Base-by-base conservation (phyloP, 2,113 vertebrate species). In the Mola mola region DNA sequence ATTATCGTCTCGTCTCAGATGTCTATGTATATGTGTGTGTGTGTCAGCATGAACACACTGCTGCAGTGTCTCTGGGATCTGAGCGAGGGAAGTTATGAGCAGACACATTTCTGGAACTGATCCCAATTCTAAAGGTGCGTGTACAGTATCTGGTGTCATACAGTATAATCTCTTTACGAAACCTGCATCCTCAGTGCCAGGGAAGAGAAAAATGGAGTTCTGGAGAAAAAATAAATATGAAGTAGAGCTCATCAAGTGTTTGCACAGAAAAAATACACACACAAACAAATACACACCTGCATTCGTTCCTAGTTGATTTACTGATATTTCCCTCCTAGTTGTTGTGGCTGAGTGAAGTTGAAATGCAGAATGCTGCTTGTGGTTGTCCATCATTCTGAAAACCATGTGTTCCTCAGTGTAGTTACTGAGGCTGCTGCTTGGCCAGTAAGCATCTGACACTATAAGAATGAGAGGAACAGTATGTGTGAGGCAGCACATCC, bases 91-190 rank as follows among this genome's bases (percentile, higher is more conserved):
- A 42, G 28, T 48, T 52, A 70, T 69, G 67, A 53, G 42, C 26
- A 38, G 51, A 71, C 43, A 26, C 5, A 72, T 59, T 78, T 38
- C 49, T 81, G 69, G 50, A 66, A 17, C 3, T 13, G 31, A 22
- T 66, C 64, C 64, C 20, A 71, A 31, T 75, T 66, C 60, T 63
- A 17, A 2, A 13, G 29, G 46, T 22, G 20, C 20, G 25, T 0
- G 15, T 28, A 5, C 11, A 67, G 65, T 48, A 40, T 69, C 43
- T 66, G 49, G 64, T 42, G 47, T 65, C 58, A 66, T 56, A 61
- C 41, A 43, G 72, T 58, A 59, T 76, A 83, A 84, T 83, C 75
- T 78, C 63, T 79, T 81, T 53, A 66, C 59, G 67, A 76, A 85
- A 79, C 57, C 60, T 51, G 55, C 40, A 44, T 53, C 11, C n/a